Evolutionary conservation across 2,888 invertebrate species (phyloP), one percentile per base, ranked within the genome.

Genomic region (Ryuthela nishihirai): DNA sequence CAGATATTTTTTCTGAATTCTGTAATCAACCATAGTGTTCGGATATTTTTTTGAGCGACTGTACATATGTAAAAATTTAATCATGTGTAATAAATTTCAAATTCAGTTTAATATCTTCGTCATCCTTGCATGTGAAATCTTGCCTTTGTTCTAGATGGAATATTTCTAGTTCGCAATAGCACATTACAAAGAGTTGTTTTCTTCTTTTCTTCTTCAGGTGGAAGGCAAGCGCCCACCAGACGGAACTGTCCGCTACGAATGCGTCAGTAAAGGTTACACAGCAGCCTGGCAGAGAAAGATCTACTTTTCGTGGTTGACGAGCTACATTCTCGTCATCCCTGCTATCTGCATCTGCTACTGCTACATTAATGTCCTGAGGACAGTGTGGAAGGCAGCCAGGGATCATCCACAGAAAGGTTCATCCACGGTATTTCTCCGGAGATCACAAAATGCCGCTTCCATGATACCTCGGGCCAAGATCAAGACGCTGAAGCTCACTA

Each of bases 401-500:
- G 49, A 56, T 26, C 56, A 56, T 7, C 40, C 26, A 5, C 18
- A 47, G 10, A 38, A 43, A 24, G 58, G 43, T 6, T 35, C 40
- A 1, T 39, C 47, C 7, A 43, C 50, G 3, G 47, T 59, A 6
- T 53, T 48, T 21, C 44, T 59, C 3, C 59, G 59, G 20, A 21
- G 59, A 9, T 59, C 59, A 6, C 47, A 50, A 20, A 59, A 53
- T 24, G 58, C 58, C 9, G 44, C 69, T 29, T 69, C 70, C 43
- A 69, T 73, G 36, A 73, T 76, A 34, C 72, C 75, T 3, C 65
- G 73, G n/a, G 75, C 76, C 23, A 76, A 76, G 67, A 72, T 76
- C 24, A 75, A 74, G 68, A 76, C 76, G 12, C 69, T 76, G 23
- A 75, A 76, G 66, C 75, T 76, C 73, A 75, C 75, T 18, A 69